Evolutionary conservation across 2,113 vertebrate species (phyloP).

Genomic region (Saguinus imperator): DNA sequence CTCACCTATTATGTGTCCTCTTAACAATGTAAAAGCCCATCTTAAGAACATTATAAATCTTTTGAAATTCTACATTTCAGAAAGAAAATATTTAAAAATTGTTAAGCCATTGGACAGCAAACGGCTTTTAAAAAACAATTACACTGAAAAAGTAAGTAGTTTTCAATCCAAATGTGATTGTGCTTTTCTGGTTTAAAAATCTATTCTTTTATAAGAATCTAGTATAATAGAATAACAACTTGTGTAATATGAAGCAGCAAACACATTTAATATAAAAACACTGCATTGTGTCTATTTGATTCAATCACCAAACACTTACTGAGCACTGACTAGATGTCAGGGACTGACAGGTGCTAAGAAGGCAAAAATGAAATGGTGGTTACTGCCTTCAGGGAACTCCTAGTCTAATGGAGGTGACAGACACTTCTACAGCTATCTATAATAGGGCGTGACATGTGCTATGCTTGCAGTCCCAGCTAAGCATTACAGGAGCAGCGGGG

Average conservation of each 20-base stretch:
- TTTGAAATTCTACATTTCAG: not conserved
- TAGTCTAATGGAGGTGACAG: slow-evolving; percentile 9
- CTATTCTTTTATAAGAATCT: slow-evolving; percentile 11
- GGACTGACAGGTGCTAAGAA: slow-evolving; percentile 46
- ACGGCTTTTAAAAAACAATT: slow-evolving; percentile 1
- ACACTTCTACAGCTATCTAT: not conserved
- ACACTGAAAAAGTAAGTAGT: slow-evolving; percentile 23
- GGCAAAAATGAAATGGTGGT: slow-evolving; percentile 15
- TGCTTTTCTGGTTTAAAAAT: slow-evolving; percentile 1
- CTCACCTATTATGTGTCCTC: not conserved
- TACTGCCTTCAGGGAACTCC: slow-evolving; percentile 38
- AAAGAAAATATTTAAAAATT: slow-evolving; percentile 41
- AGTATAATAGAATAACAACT: not conserved
- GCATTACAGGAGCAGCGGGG: not conserved
- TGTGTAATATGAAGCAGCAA: not conserved
- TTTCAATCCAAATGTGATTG: slow-evolving; percentile 26
- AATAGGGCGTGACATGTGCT: not conserved
- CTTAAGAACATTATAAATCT: slow-evolving; percentile 20
- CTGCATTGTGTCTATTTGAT: slow-evolving; percentile 14
- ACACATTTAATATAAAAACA: slow-evolving; percentile 19
- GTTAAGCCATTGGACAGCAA: not conserved
- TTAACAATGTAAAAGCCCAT: not conserved
- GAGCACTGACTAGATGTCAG: not conserved
- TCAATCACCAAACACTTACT: slow-evolving; percentile 8
- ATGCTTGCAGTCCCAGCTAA: not conserved